phyloP scores from a whole-genome alignment of 2,113 vertebrate genomes.

The Hemiprocne comata region DNA sequence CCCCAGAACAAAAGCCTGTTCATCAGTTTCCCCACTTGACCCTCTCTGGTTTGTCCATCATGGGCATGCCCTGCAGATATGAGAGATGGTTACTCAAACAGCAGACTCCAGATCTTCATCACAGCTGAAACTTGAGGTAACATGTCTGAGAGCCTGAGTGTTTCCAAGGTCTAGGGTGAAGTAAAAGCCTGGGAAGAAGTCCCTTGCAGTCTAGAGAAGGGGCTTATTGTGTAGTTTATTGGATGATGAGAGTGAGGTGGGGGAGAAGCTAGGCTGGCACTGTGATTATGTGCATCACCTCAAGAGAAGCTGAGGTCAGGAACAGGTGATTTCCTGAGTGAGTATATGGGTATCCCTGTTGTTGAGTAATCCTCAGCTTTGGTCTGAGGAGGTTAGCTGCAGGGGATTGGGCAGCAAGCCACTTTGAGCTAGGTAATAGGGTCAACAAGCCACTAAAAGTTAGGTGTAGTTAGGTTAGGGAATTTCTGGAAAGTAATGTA shows the following conservation, averaged over 20 bases:
- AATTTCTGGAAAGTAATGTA: neutral
- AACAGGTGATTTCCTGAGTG: neutral
- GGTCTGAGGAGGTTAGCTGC: neutral
- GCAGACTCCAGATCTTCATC: neutral
- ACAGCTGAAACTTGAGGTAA: rapidly evolving
- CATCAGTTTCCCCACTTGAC: neutral
- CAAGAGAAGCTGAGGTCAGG: neutral
- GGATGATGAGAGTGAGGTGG: rapidly evolving
- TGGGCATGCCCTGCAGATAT: rapidly evolving
- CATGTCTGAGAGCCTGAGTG: neutral
- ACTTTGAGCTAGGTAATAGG: too few relatives aligned
- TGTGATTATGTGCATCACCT: neutral
- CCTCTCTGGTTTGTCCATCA: neutral
- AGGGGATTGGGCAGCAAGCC: neutral
- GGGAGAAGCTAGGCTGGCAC: neutral
- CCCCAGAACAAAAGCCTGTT: neutral
- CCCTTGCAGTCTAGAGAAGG: neutral
- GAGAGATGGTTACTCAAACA: neutral
- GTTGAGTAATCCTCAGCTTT: neutral
- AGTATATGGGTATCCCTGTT: neutral
- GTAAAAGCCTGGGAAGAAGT: neutral
- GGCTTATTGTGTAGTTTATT: neutral
- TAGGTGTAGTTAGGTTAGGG: neutral
- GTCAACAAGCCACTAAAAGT: neutral
- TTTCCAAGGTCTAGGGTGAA: neutral